Evolutionary conservation across 2,888 invertebrate genomes (phyloP).

Genomic region (Phortica magna): DNA sequence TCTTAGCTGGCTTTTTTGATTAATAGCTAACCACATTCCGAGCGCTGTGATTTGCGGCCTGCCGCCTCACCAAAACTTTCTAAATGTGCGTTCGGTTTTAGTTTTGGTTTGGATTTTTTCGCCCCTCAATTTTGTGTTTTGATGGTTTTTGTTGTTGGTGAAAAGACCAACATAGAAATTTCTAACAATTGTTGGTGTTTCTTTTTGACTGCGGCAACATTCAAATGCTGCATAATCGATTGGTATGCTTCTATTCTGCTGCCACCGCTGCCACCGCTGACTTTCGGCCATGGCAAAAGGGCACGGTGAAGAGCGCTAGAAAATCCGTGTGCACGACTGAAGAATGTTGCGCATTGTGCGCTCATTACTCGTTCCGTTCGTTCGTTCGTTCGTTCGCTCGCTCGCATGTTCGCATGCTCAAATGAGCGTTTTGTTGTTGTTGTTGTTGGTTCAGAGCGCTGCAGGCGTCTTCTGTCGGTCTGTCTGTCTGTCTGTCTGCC

Average conservation of each 20-base stretch:
- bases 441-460: constrained; percentile 37
- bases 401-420: constrained; percentile 25
- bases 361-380: no score
- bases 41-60: constrained; percentile 46
- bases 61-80: constrained; percentile 56
- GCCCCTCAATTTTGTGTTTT: constrained; percentile 34
- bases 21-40: constrained; percentile 71
- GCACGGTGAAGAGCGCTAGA: constrained; percentile 3
- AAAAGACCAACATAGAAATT: constrained; percentile 45
- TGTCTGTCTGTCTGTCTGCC: no score
- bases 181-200: not conserved
- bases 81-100: constrained; percentile 48
- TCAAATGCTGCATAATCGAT: constrained; percentile 62
- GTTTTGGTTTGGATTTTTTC: constrained; percentile 40
- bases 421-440: constrained; percentile 18
- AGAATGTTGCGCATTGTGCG: constrained; percentile 13
- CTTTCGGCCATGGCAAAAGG: not conserved
- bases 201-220: constrained; percentile 51
- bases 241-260: constrained; percentile 53
- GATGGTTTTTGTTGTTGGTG: constrained; percentile 44
- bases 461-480: constrained; percentile 39
- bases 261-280: not conserved
- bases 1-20: constrained; percentile 49
- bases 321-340: constrained; percentile 11
- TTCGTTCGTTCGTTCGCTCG: not conserved